These are phyloP conservation scores for Dyspetes luteomarginatus DNA, from an alignment of 2,888 invertebrate species.

Conservation along the genomic window DNA sequence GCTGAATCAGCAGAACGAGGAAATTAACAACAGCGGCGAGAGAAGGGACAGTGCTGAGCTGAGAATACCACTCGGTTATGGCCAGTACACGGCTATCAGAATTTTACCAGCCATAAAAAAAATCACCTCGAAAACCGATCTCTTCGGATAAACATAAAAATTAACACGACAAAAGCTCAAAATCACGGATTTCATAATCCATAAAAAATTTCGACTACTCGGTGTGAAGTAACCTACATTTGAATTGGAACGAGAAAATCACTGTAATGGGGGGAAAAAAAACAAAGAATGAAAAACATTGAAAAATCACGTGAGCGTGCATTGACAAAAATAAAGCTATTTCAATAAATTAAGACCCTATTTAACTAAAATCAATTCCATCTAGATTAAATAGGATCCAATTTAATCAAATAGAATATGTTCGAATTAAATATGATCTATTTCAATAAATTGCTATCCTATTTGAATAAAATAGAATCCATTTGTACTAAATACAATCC, in stretches of 20 bases:
- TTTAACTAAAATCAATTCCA: no score
- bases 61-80: constrained; percentile 79
- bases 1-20: constrained; percentile 74
- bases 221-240: neutral
- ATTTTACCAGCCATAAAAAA: constrained; percentile 81
- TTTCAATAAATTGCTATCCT: no score
- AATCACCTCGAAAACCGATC: constrained; percentile 79
- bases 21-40: constrained; percentile 62
- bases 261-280: no score
- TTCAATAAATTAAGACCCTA: no score
- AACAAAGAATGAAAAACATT: neutral
- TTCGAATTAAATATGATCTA: no score
- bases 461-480: no score
- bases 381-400: no score
- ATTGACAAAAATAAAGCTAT: no score
- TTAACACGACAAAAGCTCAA: neutral
- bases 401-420: no score
- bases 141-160: constrained; percentile 74
- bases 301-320: no score
- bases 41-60: constrained; percentile 78
- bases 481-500: no score
- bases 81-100: constrained; percentile 79
- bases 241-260: no score
- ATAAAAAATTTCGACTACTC: neutral
- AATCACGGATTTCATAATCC: neutral